Conservation (phyloP, 2,888 invertebrate species). For the Anaspis maculata region DNA sequence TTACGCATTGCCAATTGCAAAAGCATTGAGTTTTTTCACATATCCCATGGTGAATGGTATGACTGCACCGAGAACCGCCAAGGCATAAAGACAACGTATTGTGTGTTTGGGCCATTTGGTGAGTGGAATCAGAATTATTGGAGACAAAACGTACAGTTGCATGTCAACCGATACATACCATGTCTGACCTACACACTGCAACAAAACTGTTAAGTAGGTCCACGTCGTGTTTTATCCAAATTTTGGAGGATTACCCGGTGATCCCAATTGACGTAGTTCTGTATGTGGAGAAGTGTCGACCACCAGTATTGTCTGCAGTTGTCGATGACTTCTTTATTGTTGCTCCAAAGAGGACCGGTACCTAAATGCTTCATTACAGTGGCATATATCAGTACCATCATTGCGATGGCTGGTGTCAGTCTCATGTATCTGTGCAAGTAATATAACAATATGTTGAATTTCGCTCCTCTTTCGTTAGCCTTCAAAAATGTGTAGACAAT, state of each 20-base stretch:
- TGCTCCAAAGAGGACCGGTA: conserved; percentile 1
- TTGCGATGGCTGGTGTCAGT: conserved; percentile 31
- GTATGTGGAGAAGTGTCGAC: too few species aligned
- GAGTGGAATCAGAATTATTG: too few species aligned
- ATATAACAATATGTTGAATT: conserved; percentile 29
- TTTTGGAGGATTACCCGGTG: conserved; percentile 1
- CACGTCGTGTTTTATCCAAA: neutral
- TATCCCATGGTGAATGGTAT: neutral
- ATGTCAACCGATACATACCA: too few species aligned
- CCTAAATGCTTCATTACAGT: neutral
- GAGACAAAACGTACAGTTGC: too few species aligned
- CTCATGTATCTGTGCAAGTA: conserved; percentile 12
- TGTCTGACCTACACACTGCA: too few species aligned
- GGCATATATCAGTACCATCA: neutral
- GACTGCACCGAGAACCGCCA: conserved; percentile 1
- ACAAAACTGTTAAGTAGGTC: conserved; percentile 1
- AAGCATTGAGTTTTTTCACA: too few species aligned
- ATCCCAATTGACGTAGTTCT: too few species aligned
- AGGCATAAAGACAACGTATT: neutral
- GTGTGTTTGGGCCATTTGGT: too few species aligned
- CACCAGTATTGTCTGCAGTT: too few species aligned
- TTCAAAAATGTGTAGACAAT: conserved; percentile 40
- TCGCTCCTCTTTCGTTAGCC: conserved; percentile 24
- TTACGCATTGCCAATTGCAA: too few species aligned
- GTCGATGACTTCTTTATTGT: too few species aligned